A percentile compares a stretch with the other conserved stretches of the same genome.
These are phyloP conservation scores for Cardiocondyla obscurior DNA, from an alignment of 1,140 invertebrate genomes.

Conservation along the genomic window DNA sequence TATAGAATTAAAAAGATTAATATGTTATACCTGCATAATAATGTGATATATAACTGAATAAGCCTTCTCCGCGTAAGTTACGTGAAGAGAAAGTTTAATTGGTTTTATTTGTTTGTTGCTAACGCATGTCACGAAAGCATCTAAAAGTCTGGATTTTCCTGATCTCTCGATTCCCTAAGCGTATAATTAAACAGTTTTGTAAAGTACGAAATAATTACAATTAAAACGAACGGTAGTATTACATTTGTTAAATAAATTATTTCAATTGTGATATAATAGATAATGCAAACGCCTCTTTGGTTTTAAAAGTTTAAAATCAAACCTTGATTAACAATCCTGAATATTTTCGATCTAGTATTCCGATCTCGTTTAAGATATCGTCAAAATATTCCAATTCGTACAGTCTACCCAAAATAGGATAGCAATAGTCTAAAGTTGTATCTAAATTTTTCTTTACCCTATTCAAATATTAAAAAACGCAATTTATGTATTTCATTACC, in stretches of 20 bases:
- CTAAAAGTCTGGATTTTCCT: slow-evolving; percentile 85
- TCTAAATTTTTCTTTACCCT: slow-evolving; percentile 12
- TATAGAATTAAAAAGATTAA: slow-evolving; percentile 61
- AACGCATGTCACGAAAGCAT: slow-evolving; percentile 80
- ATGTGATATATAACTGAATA: slow-evolving; percentile 65
- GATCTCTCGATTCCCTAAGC: slow-evolving; percentile 80
- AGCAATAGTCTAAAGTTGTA: slow-evolving; percentile 27
- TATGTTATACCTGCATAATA: slow-evolving; percentile 64
- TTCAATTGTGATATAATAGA: not conserved
- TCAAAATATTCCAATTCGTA: slow-evolving; percentile 76
- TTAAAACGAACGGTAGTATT: too few relatives aligned
- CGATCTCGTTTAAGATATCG: slow-evolving; percentile 74
- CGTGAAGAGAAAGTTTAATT: slow-evolving; percentile 71
- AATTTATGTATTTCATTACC: not conserved
- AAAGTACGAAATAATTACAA: too few relatives aligned
- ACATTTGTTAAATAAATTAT: slow-evolving; percentile 16
- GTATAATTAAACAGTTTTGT: slow-evolving; percentile 31
- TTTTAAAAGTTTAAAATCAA: not conserved
- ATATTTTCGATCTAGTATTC: slow-evolving; percentile 67
- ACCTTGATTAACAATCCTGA: slow-evolving; percentile 79
- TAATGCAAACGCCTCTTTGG: not conserved
- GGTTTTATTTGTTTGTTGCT: slow-evolving; percentile 78
- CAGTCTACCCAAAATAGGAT: slow-evolving; percentile 74
- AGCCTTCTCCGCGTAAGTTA: slow-evolving; percentile 56
- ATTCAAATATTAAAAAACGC: not conserved